Evolutionary conservation across 2,888 invertebrate species (phyloP).

Genomic region (Microctonus brassicae): DNA sequence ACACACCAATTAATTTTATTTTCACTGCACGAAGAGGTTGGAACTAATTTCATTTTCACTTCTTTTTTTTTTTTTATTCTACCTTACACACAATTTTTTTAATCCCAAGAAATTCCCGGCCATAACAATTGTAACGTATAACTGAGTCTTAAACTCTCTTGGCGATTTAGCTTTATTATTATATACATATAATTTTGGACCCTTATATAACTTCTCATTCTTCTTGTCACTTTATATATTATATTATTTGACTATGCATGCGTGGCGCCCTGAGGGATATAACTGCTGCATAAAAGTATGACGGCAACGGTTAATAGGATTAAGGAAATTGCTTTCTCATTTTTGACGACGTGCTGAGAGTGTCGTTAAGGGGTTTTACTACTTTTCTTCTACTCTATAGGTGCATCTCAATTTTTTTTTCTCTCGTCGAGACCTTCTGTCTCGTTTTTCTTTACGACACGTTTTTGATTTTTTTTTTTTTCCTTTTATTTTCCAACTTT

Average conservation of each 20-base stretch:
- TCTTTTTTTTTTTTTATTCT: slow-evolving; percentile 13
- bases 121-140: not conserved
- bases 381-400: slow-evolving; percentile 7
- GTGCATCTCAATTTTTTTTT: not conserved
- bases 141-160: not conserved
- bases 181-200: not conserved
- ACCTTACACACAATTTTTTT: not conserved
- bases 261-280: not conserved
- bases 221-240: not conserved
- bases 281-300: slow-evolving; percentile 21
- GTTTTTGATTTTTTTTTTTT: not conserved
- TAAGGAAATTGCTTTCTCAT: slow-evolving; percentile 37
- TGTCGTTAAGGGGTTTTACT: slow-evolving; percentile 28
- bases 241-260: slow-evolving; percentile 5
- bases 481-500: not conserved
- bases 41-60: slow-evolving; percentile 11
- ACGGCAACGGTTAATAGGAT: slow-evolving; percentile 36
- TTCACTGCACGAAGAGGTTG: not conserved
- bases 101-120: not conserved
- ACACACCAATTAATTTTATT: slow-evolving; percentile 46
- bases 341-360: slow-evolving; percentile 28
- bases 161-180: slow-evolving; percentile 4
- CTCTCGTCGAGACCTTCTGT: not conserved
- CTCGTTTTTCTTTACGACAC: not conserved
- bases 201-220: not conserved